Evolutionary conservation across 1,140 invertebrate genomes (phyloP), one percentile per base, ranked within the genome.

Genomic region (Solenopsis invicta): DNA sequence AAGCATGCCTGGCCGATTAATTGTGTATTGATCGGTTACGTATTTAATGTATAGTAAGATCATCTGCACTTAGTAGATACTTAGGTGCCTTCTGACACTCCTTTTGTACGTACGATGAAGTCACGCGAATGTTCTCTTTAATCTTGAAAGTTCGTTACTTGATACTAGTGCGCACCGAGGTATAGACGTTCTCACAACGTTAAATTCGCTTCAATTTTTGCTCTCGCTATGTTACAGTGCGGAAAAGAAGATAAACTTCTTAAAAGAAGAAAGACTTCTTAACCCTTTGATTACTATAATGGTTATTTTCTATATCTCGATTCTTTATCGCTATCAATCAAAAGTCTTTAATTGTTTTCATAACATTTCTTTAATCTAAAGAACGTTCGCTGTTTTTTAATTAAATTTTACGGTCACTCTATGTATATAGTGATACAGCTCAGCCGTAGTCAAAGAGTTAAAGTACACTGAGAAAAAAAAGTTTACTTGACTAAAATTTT

Each of bases 1-100:
- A 88, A 66, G 61, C 78, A 90, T 62, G 84, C 67, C 74, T 90
- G 80, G 72, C 48, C 78, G 87, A 88, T 91, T 87, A 88, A 90
- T 89, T 89, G 81, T 71, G 88, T 80, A 88, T 87, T 80, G 85
- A 64, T 84, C 54, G 72, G 69, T 37, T 75, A 87, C 84, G 82
- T 88, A 90, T 91, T 91, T 88, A 91, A 87, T 66, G 54, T 67
- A 45, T 88, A 88, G 76, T 41, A 52, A 86, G 89, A 86, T 90
- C 52, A 85, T 50, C 50, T 69, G 66, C 85, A 71, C 64, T 88
- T 81, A 61, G 41, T 29, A 13, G 56, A 48, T 72, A 77, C 61
- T 88, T 78, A 77, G 48, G 5, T 71, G 59, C 59, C 74, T 61
- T 81, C 87, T 71, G 52, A 45, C 24, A 29, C 5, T 71, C 16